Evolutionary conservation across 2,113 vertebrate species (phyloP), one percentile per base, ranked within the genome.

Genomic region (Muntiacus reevesi): DNA sequence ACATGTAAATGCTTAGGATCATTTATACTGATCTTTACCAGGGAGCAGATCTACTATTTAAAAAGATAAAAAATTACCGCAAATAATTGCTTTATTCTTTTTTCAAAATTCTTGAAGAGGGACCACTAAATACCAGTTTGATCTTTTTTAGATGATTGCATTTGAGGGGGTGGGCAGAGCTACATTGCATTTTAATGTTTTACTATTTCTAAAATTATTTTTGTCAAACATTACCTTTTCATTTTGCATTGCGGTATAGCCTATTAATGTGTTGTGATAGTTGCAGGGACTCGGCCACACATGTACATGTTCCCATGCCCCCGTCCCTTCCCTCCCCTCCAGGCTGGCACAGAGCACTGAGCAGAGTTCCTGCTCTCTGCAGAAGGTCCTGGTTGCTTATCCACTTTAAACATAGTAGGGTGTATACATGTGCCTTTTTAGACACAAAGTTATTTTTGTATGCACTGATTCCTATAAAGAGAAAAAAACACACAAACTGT

Each of bases 1-100:
- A 0, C 1, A 0, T 3, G 13, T 33, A 16, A 40, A 30, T 7
- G 17, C 36, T 67, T 17, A 19, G 7, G 50, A 10, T 21, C n/a
- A 21, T 76, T 71, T 6, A 55, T 40, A 8, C 6, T 12, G 6
- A 5, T 7, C 25, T n/a, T 74, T 36, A 28, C 28, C 86, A 33
- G 28, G 30, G 21, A 11, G 81, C 12, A 6, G 0, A 23, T 10
- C 5, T 0, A 13, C 2, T 7, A 8, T 84, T 81, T 87, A 57
- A 74, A 52, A 93, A 60, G 4, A 59, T 82, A 25, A 30, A 55
- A 55, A 84, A 45, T 59, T 15, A 19, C 45, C 33, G 28, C 27
- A n/a, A 17, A 59, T 11, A n/a, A 17, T 11, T 55, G 27, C 47
- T 57, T 74, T 47, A 28, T 36, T 71, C 10, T 85, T 50, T 64